These are phyloP conservation scores for Pharmacophagus antenor DNA, from an alignment of 2,888 invertebrate genomes.

Conservation along the genomic window DNA sequence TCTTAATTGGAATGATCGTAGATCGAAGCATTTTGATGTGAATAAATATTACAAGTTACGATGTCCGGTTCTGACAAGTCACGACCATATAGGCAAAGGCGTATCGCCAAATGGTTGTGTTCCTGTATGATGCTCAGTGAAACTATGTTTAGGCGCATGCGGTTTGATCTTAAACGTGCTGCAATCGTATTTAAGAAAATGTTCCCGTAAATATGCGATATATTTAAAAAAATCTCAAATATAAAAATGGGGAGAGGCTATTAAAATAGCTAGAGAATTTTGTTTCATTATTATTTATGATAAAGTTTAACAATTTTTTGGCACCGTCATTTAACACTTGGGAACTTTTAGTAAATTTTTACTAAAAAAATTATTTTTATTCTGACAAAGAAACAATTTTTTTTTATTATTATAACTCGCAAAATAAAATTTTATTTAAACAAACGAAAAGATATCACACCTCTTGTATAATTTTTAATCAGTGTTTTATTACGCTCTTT, in stretches of 20 bases:
- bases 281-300: no score
- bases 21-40: not conserved
- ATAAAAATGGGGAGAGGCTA: no score
- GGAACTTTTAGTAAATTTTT: no score
- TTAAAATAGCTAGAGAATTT: no score
- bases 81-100: slow-evolving; percentile 1
- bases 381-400: no score
- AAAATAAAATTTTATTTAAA: no score
- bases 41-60: slow-evolving; percentile 3
- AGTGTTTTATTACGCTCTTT: not conserved
- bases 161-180: not conserved
- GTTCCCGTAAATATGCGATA: no score
- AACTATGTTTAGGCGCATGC: not conserved
- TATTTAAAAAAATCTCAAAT: no score
- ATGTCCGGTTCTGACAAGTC: slow-evolving; percentile 6
- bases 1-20: not conserved
- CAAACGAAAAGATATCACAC: not conserved
- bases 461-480: slow-evolving; percentile 3
- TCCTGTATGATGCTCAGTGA: slow-evolving; percentile 2
- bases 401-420: no score
- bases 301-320: no score
- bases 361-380: no score
- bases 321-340: no score
- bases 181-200: not conserved
- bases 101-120: not conserved